Percentiles rank a stretch among this genome's conserved stretches.
These are phyloP conservation scores for Schizotus pectinicornis DNA, from an alignment of 2,888 invertebrate genomes.

Conservation along the genomic window DNA sequence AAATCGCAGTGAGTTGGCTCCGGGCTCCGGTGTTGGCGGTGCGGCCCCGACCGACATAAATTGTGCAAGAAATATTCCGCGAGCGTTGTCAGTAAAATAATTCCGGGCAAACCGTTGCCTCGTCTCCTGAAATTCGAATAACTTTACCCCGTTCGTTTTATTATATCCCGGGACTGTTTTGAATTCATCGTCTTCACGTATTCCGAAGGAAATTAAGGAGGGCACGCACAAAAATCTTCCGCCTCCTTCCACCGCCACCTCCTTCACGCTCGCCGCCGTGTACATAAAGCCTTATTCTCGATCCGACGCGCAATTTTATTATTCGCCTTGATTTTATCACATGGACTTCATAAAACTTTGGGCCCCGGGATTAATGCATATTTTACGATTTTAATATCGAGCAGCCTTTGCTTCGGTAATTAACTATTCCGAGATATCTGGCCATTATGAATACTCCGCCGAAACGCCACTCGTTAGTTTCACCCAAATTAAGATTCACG, in stretches of 20 bases:
- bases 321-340: constrained; percentile 55
- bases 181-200: constrained; percentile 49
- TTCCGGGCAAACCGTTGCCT: neutral
- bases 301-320: constrained; percentile 55
- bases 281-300: constrained; percentile 46
- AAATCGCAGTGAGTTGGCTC: neutral
- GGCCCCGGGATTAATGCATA: constrained; percentile 54
- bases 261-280: no score
- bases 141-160: constrained; percentile 41
- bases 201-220: constrained; percentile 49
- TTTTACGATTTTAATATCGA: constrained; percentile 55
- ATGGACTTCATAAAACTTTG: constrained; percentile 55
- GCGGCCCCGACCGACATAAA: neutral
- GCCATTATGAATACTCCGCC: constrained; percentile 37
- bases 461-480: constrained; percentile 29
- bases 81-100: constrained; percentile 2
- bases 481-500: constrained; percentile 26
- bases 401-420: constrained; percentile 49
- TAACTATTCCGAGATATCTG: constrained; percentile 52
- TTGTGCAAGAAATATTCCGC: constrained; percentile 2
- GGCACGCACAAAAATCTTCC: constrained; percentile 50
- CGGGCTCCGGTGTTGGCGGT: neutral
- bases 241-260: constrained; percentile 14
- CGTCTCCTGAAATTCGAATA: constrained; percentile 12
- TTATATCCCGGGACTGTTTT: constrained; percentile 39